Evolutionary conservation across 2,888 invertebrate species (phyloP), one percentile per base, ranked within the genome.

Genomic region (Andrena praecox): DNA sequence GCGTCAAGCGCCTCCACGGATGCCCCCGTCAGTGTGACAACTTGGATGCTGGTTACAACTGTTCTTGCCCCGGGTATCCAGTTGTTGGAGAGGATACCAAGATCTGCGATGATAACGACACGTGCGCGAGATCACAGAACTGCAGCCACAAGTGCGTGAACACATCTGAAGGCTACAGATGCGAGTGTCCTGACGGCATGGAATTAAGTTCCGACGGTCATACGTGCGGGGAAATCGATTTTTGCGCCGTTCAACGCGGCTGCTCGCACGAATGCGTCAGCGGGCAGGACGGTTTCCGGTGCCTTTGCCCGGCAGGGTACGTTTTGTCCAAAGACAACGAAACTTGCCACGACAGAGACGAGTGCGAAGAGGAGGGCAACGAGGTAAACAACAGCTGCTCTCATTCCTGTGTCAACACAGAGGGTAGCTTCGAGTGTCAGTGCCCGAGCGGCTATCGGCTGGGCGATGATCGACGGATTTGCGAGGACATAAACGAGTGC

Each of bases 201-300:
- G 90, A 95, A 64, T 89, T 94, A 59, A 86, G 77, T 54, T 87
- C 88, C 1, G 91, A 94, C 78, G 84, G 84, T 1, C 86, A 83
- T 66, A 94, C 93, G 66, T 95, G 95, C 73, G 75, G 90, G 60
- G 94, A 94, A 66, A 88, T 93, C 42, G 93, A 93, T 52, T 90
- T 90, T 59, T 95, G 95, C 87, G 92, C 92, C 16, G 89, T 92
- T 0, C 95, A 96, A 82, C 96, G 96, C 2, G 95, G 95, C 50
- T 97, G 97, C 91, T 95, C 95, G 2, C 96, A 96, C 80, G 94
- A 95, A 48, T 97, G 97, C 86, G 91, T 94, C 7, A 95, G 95
- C 79, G 94, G 93, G n/a, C 94, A 94, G 56, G 94, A 94, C 67
- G 94, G 95, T 35, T 95, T 95, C 59, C 95, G 95, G 80, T 95